Evolutionary conservation across 2,888 invertebrate genomes (phyloP), one percentile per base, ranked within the genome.

Genomic region (Microchrysa polita): DNA sequence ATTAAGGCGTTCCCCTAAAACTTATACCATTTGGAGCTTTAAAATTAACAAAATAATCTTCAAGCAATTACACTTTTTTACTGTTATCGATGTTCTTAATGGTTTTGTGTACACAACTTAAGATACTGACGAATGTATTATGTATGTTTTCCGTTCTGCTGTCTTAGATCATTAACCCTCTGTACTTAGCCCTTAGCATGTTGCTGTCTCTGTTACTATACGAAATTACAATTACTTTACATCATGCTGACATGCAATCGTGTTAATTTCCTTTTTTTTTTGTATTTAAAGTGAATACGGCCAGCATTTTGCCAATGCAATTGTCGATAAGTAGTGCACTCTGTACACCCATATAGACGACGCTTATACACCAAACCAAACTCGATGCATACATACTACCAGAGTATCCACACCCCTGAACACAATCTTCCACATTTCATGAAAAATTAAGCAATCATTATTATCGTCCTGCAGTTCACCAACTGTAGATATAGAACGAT

Each of bases 121-220:
- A n/a, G 48, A 48, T 48, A 12, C 16, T 42, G 48, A 48, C 48
- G 48, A 5, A n/a, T n/a, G n/a, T n/a, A n/a, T n/a, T n/a, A n/a
- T n/a, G n/a, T 12, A 10, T 48, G 5, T 34, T 34, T 34, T n/a
- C 48, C 14, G 42, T 42, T 42, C 10, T n/a, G 12, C 10, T n/a
- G 48, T n/a, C 48, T 48, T 10, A n/a, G 48, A 48, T 48, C 40
- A 61, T 18, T 42, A 34, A 20, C 61, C 20, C 27, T 34, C n/a
- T 27, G 34, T n/a, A 61, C 40, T 61, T 61, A 61, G 61, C 61
- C 61, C 42, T 61, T 61, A 42, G 34, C 5, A 40, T 61, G 18
- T 40, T 23, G 16, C 60, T 14, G 61, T 34, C 27, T 34, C 27
- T 2, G n/a, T n/a, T 34, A 34, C 27, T 34, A 34, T n/a, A n/a